phyloP scores from a whole-genome alignment of 2,888 invertebrate genomes.

The Xylocampa areola region DNA sequence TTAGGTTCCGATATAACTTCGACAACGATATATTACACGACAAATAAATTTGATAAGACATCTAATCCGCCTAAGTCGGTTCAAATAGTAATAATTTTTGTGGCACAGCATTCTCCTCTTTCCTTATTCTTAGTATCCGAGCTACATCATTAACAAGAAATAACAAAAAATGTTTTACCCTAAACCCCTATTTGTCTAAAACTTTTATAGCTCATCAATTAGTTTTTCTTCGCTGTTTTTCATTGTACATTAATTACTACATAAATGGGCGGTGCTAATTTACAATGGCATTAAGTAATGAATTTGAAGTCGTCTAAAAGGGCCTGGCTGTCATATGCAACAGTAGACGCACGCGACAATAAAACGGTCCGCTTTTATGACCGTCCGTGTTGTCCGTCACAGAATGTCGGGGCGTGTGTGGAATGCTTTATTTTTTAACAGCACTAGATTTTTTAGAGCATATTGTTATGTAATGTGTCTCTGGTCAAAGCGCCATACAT shows the following conservation, averaged over 20 bases:
- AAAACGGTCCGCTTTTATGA: slow-evolving; percentile 49
- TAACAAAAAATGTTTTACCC: too few species aligned
- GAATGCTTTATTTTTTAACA: slow-evolving; percentile 56
- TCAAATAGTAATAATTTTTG: too few species aligned
- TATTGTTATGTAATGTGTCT: too few species aligned
- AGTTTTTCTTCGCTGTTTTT: neutral
- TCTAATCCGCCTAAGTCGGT: too few species aligned
- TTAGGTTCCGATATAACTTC: too few species aligned
- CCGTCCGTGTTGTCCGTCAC: slow-evolving; percentile 24
- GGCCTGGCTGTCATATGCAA: slow-evolving; percentile 23
- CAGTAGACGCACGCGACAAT: slow-evolving; percentile 44
- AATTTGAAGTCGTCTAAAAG: slow-evolving; percentile 34
- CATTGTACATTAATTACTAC: slow-evolving; percentile 14
- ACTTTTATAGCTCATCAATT: neutral
- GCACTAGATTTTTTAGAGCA: too few species aligned
- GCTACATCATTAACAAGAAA: too few species aligned
- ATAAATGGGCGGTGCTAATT: slow-evolving; percentile 37
- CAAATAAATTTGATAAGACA: too few species aligned
- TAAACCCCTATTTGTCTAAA: neutral
- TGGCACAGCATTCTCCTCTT: too few species aligned
- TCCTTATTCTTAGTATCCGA: too few species aligned
- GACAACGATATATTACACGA: too few species aligned
- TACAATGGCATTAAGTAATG: slow-evolving; percentile 42
- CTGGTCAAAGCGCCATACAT: too few species aligned
- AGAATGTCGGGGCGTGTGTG: slow-evolving; percentile 38